phyloP scores from a whole-genome alignment of 1,140 invertebrate species.

The Drosophila sp. region DNA sequence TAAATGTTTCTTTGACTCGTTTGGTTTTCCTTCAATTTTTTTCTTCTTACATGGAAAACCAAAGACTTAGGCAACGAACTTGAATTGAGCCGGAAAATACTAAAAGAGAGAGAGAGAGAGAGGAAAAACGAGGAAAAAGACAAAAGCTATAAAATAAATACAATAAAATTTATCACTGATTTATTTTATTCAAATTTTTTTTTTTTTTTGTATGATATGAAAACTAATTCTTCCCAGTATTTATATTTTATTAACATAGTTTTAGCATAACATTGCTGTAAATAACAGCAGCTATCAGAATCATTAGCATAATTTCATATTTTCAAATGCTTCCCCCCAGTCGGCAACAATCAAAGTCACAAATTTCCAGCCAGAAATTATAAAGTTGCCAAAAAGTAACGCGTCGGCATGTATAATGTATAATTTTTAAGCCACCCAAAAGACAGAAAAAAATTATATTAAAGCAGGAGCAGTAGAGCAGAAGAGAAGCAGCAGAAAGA shows the following conservation, averaged over 20 bases:
- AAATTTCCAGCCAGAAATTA: conserved; percentile 65
- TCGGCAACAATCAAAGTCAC: conserved; percentile 51
- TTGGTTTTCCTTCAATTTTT: background rate
- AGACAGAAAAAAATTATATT: background rate
- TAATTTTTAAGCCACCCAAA: conserved; percentile 62
- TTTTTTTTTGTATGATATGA: no score
- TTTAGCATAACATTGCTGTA: conserved; percentile 9
- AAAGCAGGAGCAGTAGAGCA: background rate
- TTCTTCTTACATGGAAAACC: conserved; percentile 1
- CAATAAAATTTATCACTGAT: no score
- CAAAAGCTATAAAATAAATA: no score
- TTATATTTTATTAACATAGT: background rate
- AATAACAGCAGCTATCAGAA: conserved; percentile 2
- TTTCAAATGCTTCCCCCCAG: background rate
- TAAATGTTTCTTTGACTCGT: conserved; percentile 36
- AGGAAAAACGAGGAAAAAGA: no score
- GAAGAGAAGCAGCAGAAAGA: conserved; percentile 44
- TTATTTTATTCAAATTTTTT: no score
- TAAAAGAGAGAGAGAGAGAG: background rate
- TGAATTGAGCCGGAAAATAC: conserved; percentile 3
- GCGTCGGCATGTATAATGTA: conserved; percentile 77
- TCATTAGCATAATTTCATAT: background rate
- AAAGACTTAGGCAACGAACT: conserved; percentile 63
- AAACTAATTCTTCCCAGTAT: no score
- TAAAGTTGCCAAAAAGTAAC: conserved; percentile 64